Base-by-base conservation (phyloP, 1,140 invertebrate genomes). In the Drosophila hydei region DNA sequence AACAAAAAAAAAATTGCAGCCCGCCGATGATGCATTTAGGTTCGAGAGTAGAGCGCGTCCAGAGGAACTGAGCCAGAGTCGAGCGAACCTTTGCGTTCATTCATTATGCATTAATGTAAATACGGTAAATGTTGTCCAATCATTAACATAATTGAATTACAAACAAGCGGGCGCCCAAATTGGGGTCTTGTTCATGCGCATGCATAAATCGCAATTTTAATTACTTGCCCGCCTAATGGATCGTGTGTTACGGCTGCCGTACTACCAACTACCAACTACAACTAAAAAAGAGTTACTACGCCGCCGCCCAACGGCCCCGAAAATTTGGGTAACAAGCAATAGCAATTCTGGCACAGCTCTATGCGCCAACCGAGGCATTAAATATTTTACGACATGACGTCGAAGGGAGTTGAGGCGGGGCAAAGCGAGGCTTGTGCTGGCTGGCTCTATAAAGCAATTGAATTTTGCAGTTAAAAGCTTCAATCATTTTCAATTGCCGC, bases 111-210 rank as follows among this genome's bases (percentile, higher is more conserved):
- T 90, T 90, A 90, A 91, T 91, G 89, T 91, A 91, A 91, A 91
- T 91, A 91, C 89, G 80, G 84, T 89, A 91, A 91, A 91, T 91
- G 89, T 90, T 90, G 89, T 91, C 81, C 89, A 90, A 90, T 91
- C 89, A 91, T 91, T 91, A 91, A 91, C 89, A 91, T 91, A 91
- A 91, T 91, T 91, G 89, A 91, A 91, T 91, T 91, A 91, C 89
- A 91, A 91, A 91, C 85, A 91, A 81, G 76, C 61, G 51, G 63
- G 52, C 61, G 64, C 55, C 73, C 47, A 77, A 73, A 72, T 65
- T 78, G 77, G 55, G 60, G 55, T 45, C 61, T 58, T 77, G 63
- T 54, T 61, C 72, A 65, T 72, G 83, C 77, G 65, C 77, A 74
- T 76, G 84, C 79, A 85, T 84, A 84, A 88, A 88, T 88, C 83